Evolutionary conservation across 2,113 vertebrate genomes (phyloP), one percentile per base, ranked within the genome.

Genomic region (Nymphicus hollandicus): DNA sequence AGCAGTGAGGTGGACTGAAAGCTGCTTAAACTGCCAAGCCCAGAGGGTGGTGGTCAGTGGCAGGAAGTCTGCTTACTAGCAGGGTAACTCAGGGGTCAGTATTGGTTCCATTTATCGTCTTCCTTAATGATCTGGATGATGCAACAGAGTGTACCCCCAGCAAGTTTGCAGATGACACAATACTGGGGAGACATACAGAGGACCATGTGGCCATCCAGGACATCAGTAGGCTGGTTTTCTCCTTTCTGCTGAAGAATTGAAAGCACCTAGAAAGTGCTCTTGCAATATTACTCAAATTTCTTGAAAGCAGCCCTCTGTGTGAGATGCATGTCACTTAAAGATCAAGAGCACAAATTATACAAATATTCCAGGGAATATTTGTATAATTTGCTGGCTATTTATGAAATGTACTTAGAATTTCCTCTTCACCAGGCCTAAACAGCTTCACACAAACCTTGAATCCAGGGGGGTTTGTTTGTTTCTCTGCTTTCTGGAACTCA

Each of bases 391-490:
- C 27, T 29, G 13, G 53, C 3, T 60, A 33, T 35, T 24, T 52
- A 7, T 15, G 9, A 43, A 66, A 80, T 3, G 10, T 20, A 20
- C 22, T 53, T 35, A 49, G 10, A 22, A 49, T 44, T 80, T 86
- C 20, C 9, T 33, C 20, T 63, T 47, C 19, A 43, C 23, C 17
- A 76, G 10, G 7, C 37, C 41, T 68, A 17, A 76, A 63, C 2
- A 63, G 41, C 9, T 52, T 47, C 31, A 63, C 20, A 52, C 4
- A 83, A 37, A 56, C 10, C 25, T 39, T 43, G 27, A 63, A 53
- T 49, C 31, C 43, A 24, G 5, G 11, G 7, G 0, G 0, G 0
- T 15, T 46, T 37, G 2, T 31, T 80, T 81, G 6, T 31, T 79
- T 44, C 20, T 80, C 43, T 49, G 18, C 4, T 69, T 86, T 83